Evolutionary conservation across 92 coral and sea anemone genomes (phyloP), one percentile per base, ranked within the genome.

Genomic region (Umimayanthus chanpuru): DNA sequence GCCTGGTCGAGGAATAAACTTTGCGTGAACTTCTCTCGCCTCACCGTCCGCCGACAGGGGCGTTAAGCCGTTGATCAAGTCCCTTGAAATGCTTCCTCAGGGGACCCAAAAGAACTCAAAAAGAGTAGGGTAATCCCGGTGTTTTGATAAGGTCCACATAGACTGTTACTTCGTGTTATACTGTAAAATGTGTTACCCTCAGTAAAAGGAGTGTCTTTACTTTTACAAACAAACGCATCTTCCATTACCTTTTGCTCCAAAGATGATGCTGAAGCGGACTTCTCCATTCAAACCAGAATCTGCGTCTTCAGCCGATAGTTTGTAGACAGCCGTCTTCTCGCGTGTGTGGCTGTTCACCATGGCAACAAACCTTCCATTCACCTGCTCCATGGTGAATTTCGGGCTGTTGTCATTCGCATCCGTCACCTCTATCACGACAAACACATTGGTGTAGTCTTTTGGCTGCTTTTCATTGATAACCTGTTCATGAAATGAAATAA

Each of bases 391-490:
- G 5, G 91, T 80, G 86, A 97, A 97, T 43, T 21, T 74, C 26
- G 99, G 99, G 20, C 79, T 81, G 65, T 97, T 97, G 79, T 97
- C 99, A 81, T 97, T 97, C 4, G 93, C 94, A 79, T 97, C 99
- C 40, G 64, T 41, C 11, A 97, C 94, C 0, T 90, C 81, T 30
- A 97, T 73, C 67, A 81, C 67, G 0, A 97, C 91, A 73, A 94
- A 94, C 16, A 97, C 90, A 88, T 95, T 96, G 49, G 91, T 68
- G 85, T 93, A 97, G 23, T 97, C 94, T 29, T 64, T 86, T 25
- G 87, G 50, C n/a, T 91, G 80, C 21, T 77, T 82, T 10, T 85
- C 40, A 80, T 95, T 92, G 38, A 79, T 83, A 32, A 83, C 67
- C 87, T 81, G 55, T 83, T 47, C 8, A 29, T n/a, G n/a, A 83